Evolutionary conservation across 2,113 vertebrate species (phyloP).

Genomic region (Acanthochromis polyacanthus): DNA sequence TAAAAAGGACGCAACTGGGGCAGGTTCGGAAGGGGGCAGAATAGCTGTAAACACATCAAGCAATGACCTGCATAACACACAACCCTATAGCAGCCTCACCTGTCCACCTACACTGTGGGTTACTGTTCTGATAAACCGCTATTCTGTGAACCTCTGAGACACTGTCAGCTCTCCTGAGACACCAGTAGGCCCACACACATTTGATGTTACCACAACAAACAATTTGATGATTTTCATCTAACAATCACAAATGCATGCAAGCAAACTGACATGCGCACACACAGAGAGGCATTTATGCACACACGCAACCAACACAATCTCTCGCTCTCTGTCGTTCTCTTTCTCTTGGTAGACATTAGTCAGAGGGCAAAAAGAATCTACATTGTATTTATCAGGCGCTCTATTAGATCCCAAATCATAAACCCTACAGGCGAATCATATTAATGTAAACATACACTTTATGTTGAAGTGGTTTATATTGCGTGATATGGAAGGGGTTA

Average conservation of each 20-base stretch:
- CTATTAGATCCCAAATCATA: conserved; percentile 76
- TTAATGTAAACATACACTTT: conserved; percentile 88
- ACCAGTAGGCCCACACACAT: conserved; percentile 44
- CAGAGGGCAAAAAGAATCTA: conserved; percentile 67
- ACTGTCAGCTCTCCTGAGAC: conserved; percentile 49
- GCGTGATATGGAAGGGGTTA: conserved; percentile 80
- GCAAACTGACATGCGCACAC: conserved; percentile 48
- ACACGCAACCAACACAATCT: conserved; percentile 3
- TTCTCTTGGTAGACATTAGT: conserved; percentile 48
- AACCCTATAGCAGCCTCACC: conserved; percentile 72
- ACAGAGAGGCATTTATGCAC: conserved; percentile 18
- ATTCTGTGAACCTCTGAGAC: conserved; percentile 51
- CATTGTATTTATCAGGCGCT: conserved; percentile 71
- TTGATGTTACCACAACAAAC: conserved; percentile 60
- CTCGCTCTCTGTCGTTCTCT: conserved; percentile 13
- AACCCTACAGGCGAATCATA: conserved; percentile 81
- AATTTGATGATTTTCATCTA: conserved; percentile 51
- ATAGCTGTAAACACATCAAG: conserved; percentile 77
- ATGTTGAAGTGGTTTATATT: conserved; percentile 87
- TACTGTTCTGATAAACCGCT: conserved; percentile 56
- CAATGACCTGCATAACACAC: conserved; percentile 72
- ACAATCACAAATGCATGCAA: conserved; percentile 71
- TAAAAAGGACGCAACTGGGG: conserved; percentile 46
- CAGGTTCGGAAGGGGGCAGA: conserved; percentile 39
- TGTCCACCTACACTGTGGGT: conserved; percentile 59